Evolutionary conservation across 2,888 invertebrate genomes (phyloP), one percentile per base, ranked within the genome.

Genomic region (Epinotia brunnichana): DNA sequence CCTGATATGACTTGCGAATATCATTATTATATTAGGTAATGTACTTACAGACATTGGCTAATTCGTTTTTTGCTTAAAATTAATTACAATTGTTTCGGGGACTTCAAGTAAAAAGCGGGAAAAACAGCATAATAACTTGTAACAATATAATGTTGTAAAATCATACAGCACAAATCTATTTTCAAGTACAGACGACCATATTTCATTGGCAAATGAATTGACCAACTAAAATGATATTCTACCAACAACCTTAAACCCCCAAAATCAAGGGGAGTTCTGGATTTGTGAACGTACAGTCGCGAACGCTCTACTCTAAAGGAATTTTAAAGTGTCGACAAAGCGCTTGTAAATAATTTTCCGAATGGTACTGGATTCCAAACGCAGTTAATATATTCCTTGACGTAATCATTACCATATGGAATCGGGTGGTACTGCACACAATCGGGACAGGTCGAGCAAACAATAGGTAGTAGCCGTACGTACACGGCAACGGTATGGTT

Each of bases 361-460:
- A n/a, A n/a, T n/a, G n/a, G n/a, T n/a, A n/a, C n/a, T n/a, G n/a
- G n/a, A 41, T 7, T 59, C 11, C 41, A 24, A 3, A 3, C 5
- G 13, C 54, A 29, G 15, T 51, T 60, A 53, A 71, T 66, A 39
- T 59, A 53, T 60, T 41, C 53, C 5, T 63, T 59, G 51, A 29
- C 35, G 62, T 56, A 19, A 53, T 29, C 39, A 60, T 29, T 24
- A 57, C 57, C 21, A 61, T 67, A 68, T 68, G 72, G 39, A 68
- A 68, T 51, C 62, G 48, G 68, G 70, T 62, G 56, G 29, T 41
- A 35, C 9, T 48, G 70, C 69, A 48, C 29, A 57, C 63, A 61
- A 19, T 73, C 21, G 53, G 63, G 51, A 41, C 62, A 29, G 29
- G 19, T 17, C 35, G 17, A 35, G 51, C 57, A 56, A 69, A 62